Evolutionary conservation across 2,113 vertebrate genomes (phyloP).

Genomic region (Probosciger aterrimus): DNA sequence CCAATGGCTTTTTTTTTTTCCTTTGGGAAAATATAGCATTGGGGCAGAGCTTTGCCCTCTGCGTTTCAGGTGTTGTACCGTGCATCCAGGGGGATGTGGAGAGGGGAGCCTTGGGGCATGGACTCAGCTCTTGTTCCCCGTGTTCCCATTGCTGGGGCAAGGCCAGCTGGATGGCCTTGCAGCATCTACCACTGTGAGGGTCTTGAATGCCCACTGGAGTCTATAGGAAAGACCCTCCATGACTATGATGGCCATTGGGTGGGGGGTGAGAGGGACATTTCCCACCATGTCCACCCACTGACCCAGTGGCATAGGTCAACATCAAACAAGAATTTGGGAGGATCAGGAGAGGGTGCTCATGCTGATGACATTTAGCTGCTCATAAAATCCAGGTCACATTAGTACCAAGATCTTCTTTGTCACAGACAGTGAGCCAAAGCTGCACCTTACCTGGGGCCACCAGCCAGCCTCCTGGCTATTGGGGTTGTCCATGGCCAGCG

Average conservation of each 20-base stretch:
- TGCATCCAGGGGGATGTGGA: not conserved
- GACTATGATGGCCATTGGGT: not conserved
- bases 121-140: not conserved
- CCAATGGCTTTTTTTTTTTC: not conserved
- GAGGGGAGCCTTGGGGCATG: not conserved
- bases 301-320: rapidly evolving
- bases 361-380: constrained; percentile 18
- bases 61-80: not conserved
- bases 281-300: not conserved
- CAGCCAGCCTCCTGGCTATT: not conserved
- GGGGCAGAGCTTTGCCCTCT: not conserved
- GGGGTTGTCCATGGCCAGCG: not conserved
- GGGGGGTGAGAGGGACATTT: not conserved
- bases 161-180: not conserved
- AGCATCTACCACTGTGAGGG: not conserved
- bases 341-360: not conserved
- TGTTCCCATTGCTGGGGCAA: not conserved
- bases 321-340: not conserved
- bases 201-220: not conserved
- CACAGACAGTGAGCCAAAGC: not conserved
- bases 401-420: constrained; percentile 34
- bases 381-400: not conserved
- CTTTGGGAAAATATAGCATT: not conserved
- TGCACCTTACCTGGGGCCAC: not conserved
- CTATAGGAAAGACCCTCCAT: not conserved